These are phyloP conservation scores for Apus apus DNA, from an alignment of 2,113 vertebrate species.

Conservation along the genomic window DNA sequence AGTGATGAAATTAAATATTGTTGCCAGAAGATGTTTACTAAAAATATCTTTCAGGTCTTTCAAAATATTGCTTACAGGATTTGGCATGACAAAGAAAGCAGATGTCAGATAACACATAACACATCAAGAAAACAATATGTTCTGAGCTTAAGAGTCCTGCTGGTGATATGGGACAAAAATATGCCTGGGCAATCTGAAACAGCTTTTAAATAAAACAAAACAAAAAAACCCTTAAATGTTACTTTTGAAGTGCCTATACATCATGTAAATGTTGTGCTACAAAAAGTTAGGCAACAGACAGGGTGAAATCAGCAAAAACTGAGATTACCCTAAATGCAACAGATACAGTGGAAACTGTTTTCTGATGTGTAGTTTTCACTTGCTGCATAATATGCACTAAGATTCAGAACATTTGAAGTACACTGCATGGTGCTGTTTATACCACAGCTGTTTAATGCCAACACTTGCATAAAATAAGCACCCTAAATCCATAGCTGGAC, in stretches of 20 bases:
- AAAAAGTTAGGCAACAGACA: conserved; percentile 19
- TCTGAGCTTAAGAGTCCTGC: conserved; percentile 53
- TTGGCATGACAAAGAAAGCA: conserved; percentile 65
- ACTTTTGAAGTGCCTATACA: conserved; percentile 5
- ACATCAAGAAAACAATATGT: conserved; percentile 58
- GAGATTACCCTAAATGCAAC: neutral
- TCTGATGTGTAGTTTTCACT: neutral
- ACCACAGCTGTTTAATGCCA: neutral
- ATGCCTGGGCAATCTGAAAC: conserved; percentile 44
- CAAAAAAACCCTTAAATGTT: neutral
- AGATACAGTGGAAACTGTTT: neutral
- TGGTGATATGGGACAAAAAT: conserved; percentile 55
- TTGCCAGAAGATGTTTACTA: conserved; percentile 67
- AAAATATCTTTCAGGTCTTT: conserved; percentile 67
- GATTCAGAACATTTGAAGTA: neutral
- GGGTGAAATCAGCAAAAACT: conserved; percentile 21
- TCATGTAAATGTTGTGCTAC: neutral
- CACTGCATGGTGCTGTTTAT: neutral
- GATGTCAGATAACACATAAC: conserved; percentile 65
- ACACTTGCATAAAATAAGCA: neutral
- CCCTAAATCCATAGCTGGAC: neutral
- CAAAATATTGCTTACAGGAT: conserved; percentile 58
- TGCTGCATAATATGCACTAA: neutral
- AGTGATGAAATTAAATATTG: conserved; percentile 70
- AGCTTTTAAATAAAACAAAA: conserved; percentile 59